A percentile compares a stretch with the other conserved stretches of the same genome.
These are phyloP conservation scores for Heterodera schachtii DNA, from an alignment of 1,140 invertebrate genomes.

Conservation along the genomic window DNA sequence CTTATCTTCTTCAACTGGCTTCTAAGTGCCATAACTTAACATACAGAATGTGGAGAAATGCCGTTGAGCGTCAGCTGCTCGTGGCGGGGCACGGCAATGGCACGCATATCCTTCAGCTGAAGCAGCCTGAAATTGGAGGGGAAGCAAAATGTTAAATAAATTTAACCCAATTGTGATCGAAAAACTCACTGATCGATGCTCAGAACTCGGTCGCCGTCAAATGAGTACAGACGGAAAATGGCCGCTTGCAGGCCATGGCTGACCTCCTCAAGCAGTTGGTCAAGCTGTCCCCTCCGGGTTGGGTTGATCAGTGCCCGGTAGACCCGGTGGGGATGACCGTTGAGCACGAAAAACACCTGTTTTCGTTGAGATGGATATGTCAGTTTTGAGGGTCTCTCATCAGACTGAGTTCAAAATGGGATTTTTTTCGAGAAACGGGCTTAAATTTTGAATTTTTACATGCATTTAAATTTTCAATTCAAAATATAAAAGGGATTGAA, in stretches of 20 bases:
- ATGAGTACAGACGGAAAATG: slow-evolving; percentile 50
- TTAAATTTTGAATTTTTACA: too few relatives aligned
- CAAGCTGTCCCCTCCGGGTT: slow-evolving; percentile 31
- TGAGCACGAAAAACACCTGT: slow-evolving; percentile 52
- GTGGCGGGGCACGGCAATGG: slow-evolving; percentile 49
- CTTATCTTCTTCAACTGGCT: too few relatives aligned
- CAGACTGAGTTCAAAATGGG: too few relatives aligned
- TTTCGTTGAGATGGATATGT: background rate
- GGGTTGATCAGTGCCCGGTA: slow-evolving; percentile 52
- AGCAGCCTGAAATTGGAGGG: slow-evolving; percentile 23
- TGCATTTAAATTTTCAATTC: too few relatives aligned
- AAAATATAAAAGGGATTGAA: too few relatives aligned
- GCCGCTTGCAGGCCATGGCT: slow-evolving; percentile 46
- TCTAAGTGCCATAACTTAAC: too few relatives aligned
- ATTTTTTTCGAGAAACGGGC: too few relatives aligned
- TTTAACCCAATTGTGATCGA: background rate
- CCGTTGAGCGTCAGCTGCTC: slow-evolving; percentile 42
- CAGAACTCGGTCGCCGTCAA: slow-evolving; percentile 46
- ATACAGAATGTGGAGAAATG: slow-evolving; percentile 12
- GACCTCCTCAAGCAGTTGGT: slow-evolving; percentile 48
- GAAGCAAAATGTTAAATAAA: background rate
- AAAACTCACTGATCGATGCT: slow-evolving; percentile 41
- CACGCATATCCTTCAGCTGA: slow-evolving; percentile 49
- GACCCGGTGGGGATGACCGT: slow-evolving; percentile 46
- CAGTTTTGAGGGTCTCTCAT: too few relatives aligned